Base-by-base conservation (phyloP, 2,888 invertebrate genomes). In the Plagodis dolabraria region DNA sequence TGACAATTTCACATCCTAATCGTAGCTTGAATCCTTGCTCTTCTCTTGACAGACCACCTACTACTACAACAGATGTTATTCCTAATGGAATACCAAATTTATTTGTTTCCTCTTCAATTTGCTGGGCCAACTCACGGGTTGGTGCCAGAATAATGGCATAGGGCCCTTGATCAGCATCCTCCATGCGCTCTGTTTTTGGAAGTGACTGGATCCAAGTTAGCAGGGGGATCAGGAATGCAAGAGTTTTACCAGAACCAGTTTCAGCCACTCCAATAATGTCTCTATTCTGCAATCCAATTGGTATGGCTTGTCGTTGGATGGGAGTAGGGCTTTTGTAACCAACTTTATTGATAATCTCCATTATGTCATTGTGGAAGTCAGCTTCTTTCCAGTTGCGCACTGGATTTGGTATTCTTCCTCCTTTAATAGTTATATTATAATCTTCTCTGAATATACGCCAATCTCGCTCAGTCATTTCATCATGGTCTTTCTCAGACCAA, bases 391-490 rank as follows among this genome's bases (percentile, higher is more conserved):
- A 99, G 63, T 94, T 95, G 40, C 99, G 94, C 60, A 99, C 95
- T 0, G 99, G 99, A 89, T 98, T 98, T 0, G 99, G 99, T 73
- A 99, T 98, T 80, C 94, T 96, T 0, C 99, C 99, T 68, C 99
- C 99, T 89, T 99, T 99, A 63, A 99, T 97, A 5, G 98, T 97
- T 54, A 99, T 99, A 82, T 98, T 99, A 85, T 99, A 99, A 90
- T 99, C 99, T 88, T 99, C 99, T 67, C 99, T 95, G 85, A 99
- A 99, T 76, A 99, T 99, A 86, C 99, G 95, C 99, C 99, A 99
- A 93, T 99, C 99, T 75, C 99, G 94, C 85, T 99, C 99, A 0
- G 97, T 98, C 99, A 99, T 99, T 87, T 99, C 99, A 53, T 96
- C 95, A 0, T 96, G 90, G 8, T 96, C 96, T 84, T 99, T 99